These are phyloP conservation scores for Steinernema khuongi DNA, from an alignment of 1,140 invertebrate species.

Conservation along the genomic window DNA sequence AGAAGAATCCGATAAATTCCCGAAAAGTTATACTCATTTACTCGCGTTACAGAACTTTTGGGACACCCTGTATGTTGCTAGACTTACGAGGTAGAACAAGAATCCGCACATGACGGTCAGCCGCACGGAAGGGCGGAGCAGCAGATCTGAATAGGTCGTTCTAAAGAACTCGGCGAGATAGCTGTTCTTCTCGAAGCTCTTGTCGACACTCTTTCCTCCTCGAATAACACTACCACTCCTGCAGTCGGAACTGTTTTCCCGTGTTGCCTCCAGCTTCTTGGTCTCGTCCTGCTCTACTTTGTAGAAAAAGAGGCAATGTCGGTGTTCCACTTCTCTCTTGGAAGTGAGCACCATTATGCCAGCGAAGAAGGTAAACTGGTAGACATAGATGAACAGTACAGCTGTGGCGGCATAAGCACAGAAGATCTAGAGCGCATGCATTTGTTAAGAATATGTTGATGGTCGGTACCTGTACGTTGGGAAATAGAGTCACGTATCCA, in stretches of 20 bases:
- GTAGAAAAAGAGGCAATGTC: slow-evolving; percentile 56
- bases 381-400: slow-evolving; percentile 61
- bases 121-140: slow-evolving; percentile 81
- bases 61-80: slow-evolving; percentile 70
- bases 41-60: too few species aligned
- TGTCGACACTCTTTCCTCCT: slow-evolving; percentile 12
- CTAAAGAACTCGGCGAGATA: slow-evolving; percentile 71
- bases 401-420: slow-evolving; percentile 58
- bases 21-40: too few species aligned
- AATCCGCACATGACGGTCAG: slow-evolving; percentile 82
- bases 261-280: background rate
- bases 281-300: slow-evolving; percentile 27
- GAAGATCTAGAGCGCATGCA: slow-evolving; percentile 50
- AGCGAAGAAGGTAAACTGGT: slow-evolving; percentile 61
- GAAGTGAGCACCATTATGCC: slow-evolving; percentile 57
- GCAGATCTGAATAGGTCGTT: slow-evolving; percentile 77
- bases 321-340: slow-evolving; percentile 48
- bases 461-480: slow-evolving; percentile 63
- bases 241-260: background rate
- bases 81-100: slow-evolving; percentile 72
- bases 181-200: slow-evolving; percentile 44
- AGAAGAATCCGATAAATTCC: too few species aligned
- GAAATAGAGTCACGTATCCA: slow-evolving; percentile 73
- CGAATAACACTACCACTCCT: background rate
- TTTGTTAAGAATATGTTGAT: background rate